Conservation (phyloP, 1,140 invertebrate genomes). For the Hormaphis cornu region DNA sequence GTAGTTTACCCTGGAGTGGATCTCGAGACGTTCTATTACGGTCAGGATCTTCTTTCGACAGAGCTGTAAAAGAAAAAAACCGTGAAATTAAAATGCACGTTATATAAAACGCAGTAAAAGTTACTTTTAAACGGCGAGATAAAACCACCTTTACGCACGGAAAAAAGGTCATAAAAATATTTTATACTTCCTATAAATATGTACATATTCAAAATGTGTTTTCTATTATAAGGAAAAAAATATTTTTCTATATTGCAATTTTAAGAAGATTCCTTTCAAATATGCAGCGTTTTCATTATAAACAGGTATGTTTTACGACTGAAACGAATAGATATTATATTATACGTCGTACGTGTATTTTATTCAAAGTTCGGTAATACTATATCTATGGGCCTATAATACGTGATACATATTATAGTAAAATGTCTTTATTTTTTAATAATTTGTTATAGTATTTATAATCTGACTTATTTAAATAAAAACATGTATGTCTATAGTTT, state of each 20-base stretch:
- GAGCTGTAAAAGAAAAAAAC: conserved; percentile 50
- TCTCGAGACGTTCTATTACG: conserved; percentile 42
- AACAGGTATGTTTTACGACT: too few relatives aligned
- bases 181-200: background rate
- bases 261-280: background rate
- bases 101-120: background rate
- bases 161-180: conserved; percentile 11
- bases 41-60: conserved; percentile 65
- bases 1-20: conserved; percentile 48
- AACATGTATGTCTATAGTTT: too few relatives aligned
- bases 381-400: too few relatives aligned
- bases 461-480: too few relatives aligned
- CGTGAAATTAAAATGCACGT: conserved; percentile 20
- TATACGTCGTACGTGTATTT: too few relatives aligned
- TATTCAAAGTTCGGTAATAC: too few relatives aligned
- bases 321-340: too few relatives aligned
- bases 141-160: background rate
- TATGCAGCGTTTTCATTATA: too few relatives aligned
- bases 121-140: background rate
- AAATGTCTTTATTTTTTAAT: too few relatives aligned
- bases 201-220: background rate
- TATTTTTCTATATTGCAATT: background rate
- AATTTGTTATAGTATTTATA: too few relatives aligned
- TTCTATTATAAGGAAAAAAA: background rate
- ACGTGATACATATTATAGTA: too few relatives aligned